Conservation (phyloP, 2,113 vertebrate species). For the Phylloscopus trochiloides region DNA sequence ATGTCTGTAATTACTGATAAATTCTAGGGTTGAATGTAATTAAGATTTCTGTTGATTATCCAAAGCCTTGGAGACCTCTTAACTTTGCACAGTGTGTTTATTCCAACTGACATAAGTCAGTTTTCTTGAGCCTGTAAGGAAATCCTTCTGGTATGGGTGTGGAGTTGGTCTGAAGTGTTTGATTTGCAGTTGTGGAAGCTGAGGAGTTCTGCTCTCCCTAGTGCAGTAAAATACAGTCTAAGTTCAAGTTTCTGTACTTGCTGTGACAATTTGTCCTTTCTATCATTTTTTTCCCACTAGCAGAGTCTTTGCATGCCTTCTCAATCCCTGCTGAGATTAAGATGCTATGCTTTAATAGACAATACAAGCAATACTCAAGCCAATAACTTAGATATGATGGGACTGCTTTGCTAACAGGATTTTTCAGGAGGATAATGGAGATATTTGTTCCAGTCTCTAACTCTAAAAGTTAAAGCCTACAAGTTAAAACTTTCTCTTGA, state of each 20-base stretch:
- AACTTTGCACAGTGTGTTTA: background rate
- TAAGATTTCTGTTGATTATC: constrained; percentile 19
- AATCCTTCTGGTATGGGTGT: background rate
- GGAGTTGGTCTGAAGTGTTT: background rate
- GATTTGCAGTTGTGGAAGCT: background rate
- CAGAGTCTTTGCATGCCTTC: background rate
- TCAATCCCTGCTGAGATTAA: background rate
- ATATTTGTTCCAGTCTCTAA: background rate
- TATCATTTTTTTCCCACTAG: background rate
- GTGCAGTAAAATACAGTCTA: background rate
- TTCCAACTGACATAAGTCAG: background rate
- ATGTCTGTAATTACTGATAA: background rate
- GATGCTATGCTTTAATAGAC: background rate
- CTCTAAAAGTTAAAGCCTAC: background rate
- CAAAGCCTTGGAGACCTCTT: background rate
- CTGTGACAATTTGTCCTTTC: background rate
- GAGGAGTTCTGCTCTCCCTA: background rate
- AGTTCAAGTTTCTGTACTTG: background rate
- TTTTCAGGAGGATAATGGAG: background rate
- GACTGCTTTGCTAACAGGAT: background rate
- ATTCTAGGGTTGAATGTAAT: background rate
- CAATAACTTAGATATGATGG: background rate
- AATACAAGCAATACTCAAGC: background rate
- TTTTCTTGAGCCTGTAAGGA: background rate
- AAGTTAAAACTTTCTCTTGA: background rate